Conservation (phyloP, 2,797 vertebrate genomes). For the Holocentrus rufus region DNA sequence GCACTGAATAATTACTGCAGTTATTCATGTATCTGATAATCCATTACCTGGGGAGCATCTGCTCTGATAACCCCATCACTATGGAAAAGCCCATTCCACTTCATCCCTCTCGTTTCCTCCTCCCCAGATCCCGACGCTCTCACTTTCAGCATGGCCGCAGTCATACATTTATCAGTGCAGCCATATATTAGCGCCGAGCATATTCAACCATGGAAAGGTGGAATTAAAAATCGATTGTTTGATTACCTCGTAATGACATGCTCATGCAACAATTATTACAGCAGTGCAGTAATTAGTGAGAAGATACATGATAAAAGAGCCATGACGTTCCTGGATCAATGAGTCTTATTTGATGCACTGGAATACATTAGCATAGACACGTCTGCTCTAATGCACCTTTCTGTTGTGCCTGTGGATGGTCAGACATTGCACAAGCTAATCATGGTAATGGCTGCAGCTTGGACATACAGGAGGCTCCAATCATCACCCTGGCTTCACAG, state of each 20-base stretch:
- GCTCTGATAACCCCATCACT: constrained; percentile 51
- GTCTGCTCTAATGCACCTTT: constrained; percentile 57
- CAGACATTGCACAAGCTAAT: constrained; percentile 69
- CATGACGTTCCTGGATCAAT: constrained; percentile 45
- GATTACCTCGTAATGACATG: not conserved
- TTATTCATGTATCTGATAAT: constrained; percentile 63
- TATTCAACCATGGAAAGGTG: constrained; percentile 13
- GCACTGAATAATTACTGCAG: constrained; percentile 65
- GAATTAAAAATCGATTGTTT: constrained; percentile 40
- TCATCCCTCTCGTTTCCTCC: not conserved
- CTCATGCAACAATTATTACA: not conserved
- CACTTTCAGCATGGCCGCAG: constrained; percentile 1
- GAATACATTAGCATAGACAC: constrained; percentile 71
- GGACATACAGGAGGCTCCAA: constrained; percentile 60
- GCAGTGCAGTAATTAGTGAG: not conserved
- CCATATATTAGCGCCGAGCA: constrained; percentile 12
- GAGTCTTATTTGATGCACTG: constrained; percentile 56
- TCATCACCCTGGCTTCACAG: constrained; percentile 62
- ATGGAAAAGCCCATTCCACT: constrained; percentile 7
- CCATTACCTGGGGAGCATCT: constrained; percentile 61
- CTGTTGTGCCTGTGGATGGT: constrained; percentile 73
- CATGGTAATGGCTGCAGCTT: constrained; percentile 68
- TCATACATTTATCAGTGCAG: constrained; percentile 9
- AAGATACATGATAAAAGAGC: constrained; percentile 31
- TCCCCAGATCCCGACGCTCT: constrained; percentile 5